Evolutionary conservation across 1,140 invertebrate genomes (phyloP).

Genomic region (Cepaea nemoralis): DNA sequence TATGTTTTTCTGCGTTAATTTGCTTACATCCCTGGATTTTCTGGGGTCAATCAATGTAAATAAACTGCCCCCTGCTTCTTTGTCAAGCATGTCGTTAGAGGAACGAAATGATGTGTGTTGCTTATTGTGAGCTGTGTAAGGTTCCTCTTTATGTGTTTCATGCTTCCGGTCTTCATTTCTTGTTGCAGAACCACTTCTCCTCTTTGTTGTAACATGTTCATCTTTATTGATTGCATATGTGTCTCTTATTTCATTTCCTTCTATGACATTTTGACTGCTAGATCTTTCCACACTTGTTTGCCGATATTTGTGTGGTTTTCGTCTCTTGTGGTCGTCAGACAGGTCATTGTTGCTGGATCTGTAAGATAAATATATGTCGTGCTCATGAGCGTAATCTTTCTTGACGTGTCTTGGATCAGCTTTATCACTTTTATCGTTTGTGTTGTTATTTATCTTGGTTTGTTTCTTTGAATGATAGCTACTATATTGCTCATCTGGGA

Average conservation of each 20-base stretch:
- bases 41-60: not conserved
- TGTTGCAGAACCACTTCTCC: not conserved
- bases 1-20: not conserved
- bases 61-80: not conserved
- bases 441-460: not conserved
- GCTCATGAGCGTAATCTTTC: not conserved
- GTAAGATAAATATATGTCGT: too few relatives aligned
- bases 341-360: not conserved
- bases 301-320: not conserved
- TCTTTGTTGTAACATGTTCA: not conserved
- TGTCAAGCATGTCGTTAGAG: not conserved
- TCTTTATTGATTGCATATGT: not conserved
- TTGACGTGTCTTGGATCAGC: not conserved
- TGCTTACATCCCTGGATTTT: not conserved
- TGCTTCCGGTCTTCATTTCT: not conserved
- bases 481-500: not conserved
- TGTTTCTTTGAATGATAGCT: not conserved
- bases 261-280: not conserved
- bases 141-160: not conserved
- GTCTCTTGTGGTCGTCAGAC: not conserved
- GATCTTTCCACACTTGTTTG: not conserved
- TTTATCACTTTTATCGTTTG: not conserved
- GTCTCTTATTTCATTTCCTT: not conserved
- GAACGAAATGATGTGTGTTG: not conserved
- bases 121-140: not conserved